phyloP scores from a whole-genome alignment of 2,113 vertebrate species.

The Lamprologus tigripictilis region DNA sequence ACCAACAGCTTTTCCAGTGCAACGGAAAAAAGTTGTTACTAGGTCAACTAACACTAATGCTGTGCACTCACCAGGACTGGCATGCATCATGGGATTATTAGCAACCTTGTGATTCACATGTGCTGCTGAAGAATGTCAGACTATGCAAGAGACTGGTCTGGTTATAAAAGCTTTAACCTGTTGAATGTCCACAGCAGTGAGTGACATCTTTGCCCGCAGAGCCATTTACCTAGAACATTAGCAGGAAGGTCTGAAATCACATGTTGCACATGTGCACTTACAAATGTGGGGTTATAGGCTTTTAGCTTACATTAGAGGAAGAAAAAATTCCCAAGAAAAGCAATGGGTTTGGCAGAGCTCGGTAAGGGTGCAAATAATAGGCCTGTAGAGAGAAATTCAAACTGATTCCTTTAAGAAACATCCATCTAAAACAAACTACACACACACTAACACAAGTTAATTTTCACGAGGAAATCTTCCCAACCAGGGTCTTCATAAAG shows the following conservation, averaged over 20 bases:
- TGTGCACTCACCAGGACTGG: background rate
- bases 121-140: background rate
- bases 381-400: background rate
- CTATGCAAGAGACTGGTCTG: background rate
- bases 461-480: background rate
- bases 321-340: background rate
- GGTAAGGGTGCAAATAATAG: background rate
- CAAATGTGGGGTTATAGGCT: background rate
- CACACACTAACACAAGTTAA: background rate
- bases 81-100: background rate
- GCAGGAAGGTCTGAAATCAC: background rate
- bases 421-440: background rate
- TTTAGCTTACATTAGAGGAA: background rate
- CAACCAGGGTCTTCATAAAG: background rate
- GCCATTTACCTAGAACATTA: background rate
- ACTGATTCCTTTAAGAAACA: background rate
- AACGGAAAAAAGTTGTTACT: background rate
- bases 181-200: background rate
- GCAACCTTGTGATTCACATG: background rate
- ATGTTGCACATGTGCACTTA: background rate
- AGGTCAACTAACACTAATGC: constrained; percentile 1
- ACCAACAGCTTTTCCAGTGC: background rate
- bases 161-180: constrained; percentile 2
- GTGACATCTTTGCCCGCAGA: background rate
- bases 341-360: background rate